Conservation (phyloP, 1,140 invertebrate species). For the Rhysida immarginata region DNA sequence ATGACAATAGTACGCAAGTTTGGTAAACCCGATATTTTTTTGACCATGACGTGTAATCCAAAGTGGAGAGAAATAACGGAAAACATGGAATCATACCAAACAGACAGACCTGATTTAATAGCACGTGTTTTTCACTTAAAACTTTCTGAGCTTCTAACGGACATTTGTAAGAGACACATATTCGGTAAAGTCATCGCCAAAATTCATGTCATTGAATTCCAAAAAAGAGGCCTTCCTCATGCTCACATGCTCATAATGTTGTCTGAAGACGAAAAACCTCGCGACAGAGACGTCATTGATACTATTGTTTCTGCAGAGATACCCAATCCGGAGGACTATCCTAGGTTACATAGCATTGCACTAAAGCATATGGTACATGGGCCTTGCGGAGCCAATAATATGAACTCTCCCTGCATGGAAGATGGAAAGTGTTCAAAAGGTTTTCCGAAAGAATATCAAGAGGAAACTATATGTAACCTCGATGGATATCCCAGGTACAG, state of each 20-base stretch:
- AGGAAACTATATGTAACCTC: too few species aligned
- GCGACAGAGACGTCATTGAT: slow-evolving; percentile 16
- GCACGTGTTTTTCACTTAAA: slow-evolving; percentile 21
- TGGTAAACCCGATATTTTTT: slow-evolving; percentile 14
- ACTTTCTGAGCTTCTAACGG: slow-evolving; percentile 16
- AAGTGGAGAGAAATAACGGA: too few species aligned
- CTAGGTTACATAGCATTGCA: too few species aligned
- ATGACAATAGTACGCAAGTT: slow-evolving; percentile 19
- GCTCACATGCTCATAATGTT: slow-evolving; percentile 23
- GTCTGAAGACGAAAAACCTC: slow-evolving; percentile 13
- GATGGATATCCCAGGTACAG: too few species aligned
- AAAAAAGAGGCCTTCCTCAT: slow-evolving; percentile 28
- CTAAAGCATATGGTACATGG: too few species aligned
- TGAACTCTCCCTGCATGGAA: too few species aligned
- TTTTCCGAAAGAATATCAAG: too few species aligned
- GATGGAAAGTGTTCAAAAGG: too few species aligned
- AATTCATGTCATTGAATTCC: slow-evolving; percentile 22
- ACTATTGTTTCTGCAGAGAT: slow-evolving; percentile 16
- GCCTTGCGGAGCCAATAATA: too few species aligned
- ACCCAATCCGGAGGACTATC: slow-evolving; percentile 14
- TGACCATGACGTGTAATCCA: slow-evolving; percentile 25
- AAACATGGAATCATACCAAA: slow-evolving; percentile 14
- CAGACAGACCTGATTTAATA: slow-evolving; percentile 20
- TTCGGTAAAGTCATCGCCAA: slow-evolving; percentile 19
- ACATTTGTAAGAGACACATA: slow-evolving; percentile 14